Evolutionary conservation across 2,797 vertebrate species (phyloP), one percentile per base, ranked within the genome.

Genomic region (Denticeps clupeoides): DNA sequence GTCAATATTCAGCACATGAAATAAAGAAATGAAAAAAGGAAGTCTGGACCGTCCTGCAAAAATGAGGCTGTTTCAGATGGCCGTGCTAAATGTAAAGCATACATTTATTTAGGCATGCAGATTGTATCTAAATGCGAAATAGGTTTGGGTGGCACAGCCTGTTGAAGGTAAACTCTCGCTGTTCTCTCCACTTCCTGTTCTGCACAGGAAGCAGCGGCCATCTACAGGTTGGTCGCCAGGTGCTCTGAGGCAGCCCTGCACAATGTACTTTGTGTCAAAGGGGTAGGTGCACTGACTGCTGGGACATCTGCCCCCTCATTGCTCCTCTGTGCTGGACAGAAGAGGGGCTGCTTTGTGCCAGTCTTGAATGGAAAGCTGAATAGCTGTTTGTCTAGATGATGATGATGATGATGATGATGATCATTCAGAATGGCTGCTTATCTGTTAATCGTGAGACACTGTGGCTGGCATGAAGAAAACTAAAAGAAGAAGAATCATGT

Each of bases 251-350:
- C 5, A 4, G 38, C 10, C 10, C 11, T 18, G 19, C 5, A 9
- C 19, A 11, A 38, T 38, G 4, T 18, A 21, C 9, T 21, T 38
- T 38, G 35, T 38, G 41, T 45, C 53, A 47, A 27, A 49, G 53
- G 40, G 12, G 15, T 27, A 24, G 44, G 46, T 13, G 27, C 23
- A 37, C 13, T 26, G 18, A 38, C 19, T 22, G 7, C 13, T 29
- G 25, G 28, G 43, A 19, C 8, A 38, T 19, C 8, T 38, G 18
- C 33, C 15, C 35, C 10, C 27, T 22, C 3, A 29, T 18, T 22
- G 38, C 55, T 65, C 63, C 56, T 50, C 67, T 64, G 69, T 74
- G 66, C 68, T 63, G 74, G 75, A 63, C 69, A 62, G 64, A 75
- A 67, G 69, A 63, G 72, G 63, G 50, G 12, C 43, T 56, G 26